Evolutionary conservation across 2,113 vertebrate species (phyloP), one percentile per base, ranked within the genome.

Genomic region (Phoxinus phoxinus): DNA sequence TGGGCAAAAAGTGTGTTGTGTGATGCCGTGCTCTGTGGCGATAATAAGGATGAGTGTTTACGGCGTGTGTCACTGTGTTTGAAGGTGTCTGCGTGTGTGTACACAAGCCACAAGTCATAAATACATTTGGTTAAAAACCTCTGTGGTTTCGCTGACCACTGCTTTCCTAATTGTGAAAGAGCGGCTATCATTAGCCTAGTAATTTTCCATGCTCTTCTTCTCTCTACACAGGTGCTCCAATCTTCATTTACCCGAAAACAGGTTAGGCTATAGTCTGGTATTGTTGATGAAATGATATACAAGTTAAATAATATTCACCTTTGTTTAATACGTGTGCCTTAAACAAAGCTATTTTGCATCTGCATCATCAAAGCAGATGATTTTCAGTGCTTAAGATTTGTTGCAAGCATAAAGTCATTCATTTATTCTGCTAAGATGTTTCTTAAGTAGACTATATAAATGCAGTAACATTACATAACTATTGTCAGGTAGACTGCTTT

Each of bases 111-210:
- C 89, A 91, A 88, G 90, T 89, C 91, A 91, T 92, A 94, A 94
- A 95, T 92, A 94, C 92, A 94, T 93, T 92, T 92, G 92, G 89
- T 83, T 83, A 61, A 61, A 85, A 88, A 83, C 72, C 67, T 79
- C 53, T 74, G 84, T 35, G n/a, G 89, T 85, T 78, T 81, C 90
- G 86, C 91, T 87, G 81, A 88, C 89, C 88, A 41, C 69, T 91
- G 90, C 87, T 93, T 89, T 65, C 41, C 61, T 93, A 92, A 94
- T 92, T 94, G 91, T 91, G 90, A 89, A 93, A 89, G 87, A 87
- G 84, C 87, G 88, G 89, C 91, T 91, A 67, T 44, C 84, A 90
- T 87, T 86, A 88, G 89, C 88, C 89, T 89, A 89, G 93, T 94
- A 93, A 93, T 93, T 94, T 94, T 95, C 93, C 94, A 93, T 63